Percentiles rank a stretch among this genome's conserved stretches.
Evolutionary conservation across 2,797 vertebrate genomes (phyloP).

Genomic region (Lepidocolaptes lacrymiger): DNA sequence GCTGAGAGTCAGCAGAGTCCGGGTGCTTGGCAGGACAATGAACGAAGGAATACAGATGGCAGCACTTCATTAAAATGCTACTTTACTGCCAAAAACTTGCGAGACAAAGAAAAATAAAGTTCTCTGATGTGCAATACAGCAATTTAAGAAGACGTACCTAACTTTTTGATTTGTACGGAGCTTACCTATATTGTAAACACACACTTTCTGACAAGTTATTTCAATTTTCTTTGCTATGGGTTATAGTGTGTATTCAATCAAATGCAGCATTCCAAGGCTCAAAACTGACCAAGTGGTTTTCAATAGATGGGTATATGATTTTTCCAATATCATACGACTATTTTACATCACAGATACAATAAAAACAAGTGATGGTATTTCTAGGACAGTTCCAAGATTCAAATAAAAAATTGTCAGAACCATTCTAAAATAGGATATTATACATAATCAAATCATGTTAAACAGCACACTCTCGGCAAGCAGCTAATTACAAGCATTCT

Average conservation of each 20-base stretch:
- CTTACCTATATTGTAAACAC: slow-evolving; percentile 65
- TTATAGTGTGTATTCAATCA: slow-evolving; percentile 52
- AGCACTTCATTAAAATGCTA: slow-evolving; percentile 67
- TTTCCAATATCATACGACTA: slow-evolving; percentile 59
- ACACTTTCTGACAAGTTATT: slow-evolving; percentile 47
- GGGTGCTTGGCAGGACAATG: slow-evolving; percentile 33
- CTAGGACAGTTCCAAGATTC: slow-evolving; percentile 69
- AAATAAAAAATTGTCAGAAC: slow-evolving; percentile 71
- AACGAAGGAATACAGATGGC: slow-evolving; percentile 48
- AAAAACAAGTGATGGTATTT: slow-evolving; percentile 59
- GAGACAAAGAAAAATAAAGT: slow-evolving; percentile 59
- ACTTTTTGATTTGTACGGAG: slow-evolving; percentile 51
- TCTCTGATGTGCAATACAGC: slow-evolving; percentile 71
- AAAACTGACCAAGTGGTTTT: slow-evolving; percentile 68
- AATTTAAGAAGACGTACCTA: slow-evolving; percentile 72
- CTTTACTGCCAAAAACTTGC: slow-evolving; percentile 57
- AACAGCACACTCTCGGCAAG: slow-evolving; percentile 74
- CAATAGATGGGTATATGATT: slow-evolving; percentile 12
- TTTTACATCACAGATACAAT: slow-evolving; percentile 72
- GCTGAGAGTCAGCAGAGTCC: slow-evolving; percentile 25
- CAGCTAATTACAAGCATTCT: slow-evolving; percentile 79
- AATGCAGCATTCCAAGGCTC: slow-evolving; percentile 75
- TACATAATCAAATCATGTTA: slow-evolving; percentile 75
- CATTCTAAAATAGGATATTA: slow-evolving; percentile 73
- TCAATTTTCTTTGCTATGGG: slow-evolving; percentile 45